Base-by-base conservation (phyloP, 1,140 invertebrate genomes). In the Panagrolaimus sp. region DNA sequence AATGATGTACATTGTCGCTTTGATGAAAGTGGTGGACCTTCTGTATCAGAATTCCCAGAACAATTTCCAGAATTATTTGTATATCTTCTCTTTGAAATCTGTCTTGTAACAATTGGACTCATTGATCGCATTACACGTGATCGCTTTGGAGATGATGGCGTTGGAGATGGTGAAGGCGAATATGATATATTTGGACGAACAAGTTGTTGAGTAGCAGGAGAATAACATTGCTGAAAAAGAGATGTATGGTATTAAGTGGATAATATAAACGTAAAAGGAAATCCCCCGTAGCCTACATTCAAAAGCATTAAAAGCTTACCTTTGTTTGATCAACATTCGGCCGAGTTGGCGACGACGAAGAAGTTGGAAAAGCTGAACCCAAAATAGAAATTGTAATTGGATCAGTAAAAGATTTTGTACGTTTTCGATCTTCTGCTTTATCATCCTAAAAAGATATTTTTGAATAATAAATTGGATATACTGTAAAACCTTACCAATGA, bases 191-290 rank as follows among this genome's bases (percentile, higher is more conserved):
- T 77, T 14, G 38, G 42, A 5, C 77, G 65, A 23, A 77, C 74
- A 23, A 78, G 66, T 46, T 75, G 69, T 13, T 77, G 65, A 7
- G 75, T 78, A 5, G 69, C 68, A 20, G 75, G 75, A 1, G 75
- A 77, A 68, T 78, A 77, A 25, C 75, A 77, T 70, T 77, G 75
- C 75, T 76, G n/a, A 46, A 70, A 73, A 66, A 61, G 25, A 8
- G 5, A 14, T 61, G 9, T 14, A 45, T n/a, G n/a, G n/a, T n/a
- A n/a, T n/a, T n/a, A n/a, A n/a, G n/a, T n/a, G n/a, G n/a, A n/a
- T n/a, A n/a, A n/a, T n/a, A n/a, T n/a, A n/a, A n/a, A n/a, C n/a
- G n/a, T n/a, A n/a, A n/a, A n/a, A n/a, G n/a, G n/a, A n/a, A n/a
- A n/a, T n/a, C n/a, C n/a, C n/a, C n/a, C n/a, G n/a, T n/a, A n/a